These are phyloP conservation scores for Lamellibrachia satsuma DNA, from an alignment of 2,888 invertebrate species.

Conservation along the genomic window DNA sequence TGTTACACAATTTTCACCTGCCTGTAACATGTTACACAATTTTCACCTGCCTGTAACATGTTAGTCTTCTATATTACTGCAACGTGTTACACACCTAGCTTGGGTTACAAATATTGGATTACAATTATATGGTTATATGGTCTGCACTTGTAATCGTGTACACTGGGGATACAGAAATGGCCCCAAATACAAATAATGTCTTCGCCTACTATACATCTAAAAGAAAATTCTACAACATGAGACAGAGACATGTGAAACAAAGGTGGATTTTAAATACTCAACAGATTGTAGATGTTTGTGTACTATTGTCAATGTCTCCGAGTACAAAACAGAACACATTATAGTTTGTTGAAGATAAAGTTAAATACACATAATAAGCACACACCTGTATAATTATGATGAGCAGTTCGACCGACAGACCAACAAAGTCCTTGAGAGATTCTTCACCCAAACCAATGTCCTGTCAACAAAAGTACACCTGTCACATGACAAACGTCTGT, in stretches of 20 bases:
- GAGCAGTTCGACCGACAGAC: conserved; percentile 68
- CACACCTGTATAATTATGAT: conserved; percentile 72
- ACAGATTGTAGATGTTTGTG: too few relatives aligned
- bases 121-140: too few relatives aligned
- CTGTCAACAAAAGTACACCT: conserved; percentile 46
- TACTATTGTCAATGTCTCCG: too few relatives aligned
- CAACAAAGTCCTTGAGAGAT: conserved; percentile 63
- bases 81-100: background rate
- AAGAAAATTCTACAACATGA: background rate
- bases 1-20: background rate
- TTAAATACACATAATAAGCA: background rate
- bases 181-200: too few relatives aligned
- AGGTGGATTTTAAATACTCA: too few relatives aligned
- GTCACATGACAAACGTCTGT: background rate
- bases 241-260: too few relatives aligned
- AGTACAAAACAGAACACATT: too few relatives aligned
- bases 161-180: too few relatives aligned
- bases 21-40: conserved; percentile 47
- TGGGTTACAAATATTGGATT: too few relatives aligned
- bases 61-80: background rate
- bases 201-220: too few relatives aligned
- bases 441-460: conserved; percentile 63
- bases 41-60: conserved; percentile 60
- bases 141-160: too few relatives aligned
- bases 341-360: background rate